Evolutionary conservation across 1,140 invertebrate species (phyloP).

Genomic region (Ganaspis sp.): DNA sequence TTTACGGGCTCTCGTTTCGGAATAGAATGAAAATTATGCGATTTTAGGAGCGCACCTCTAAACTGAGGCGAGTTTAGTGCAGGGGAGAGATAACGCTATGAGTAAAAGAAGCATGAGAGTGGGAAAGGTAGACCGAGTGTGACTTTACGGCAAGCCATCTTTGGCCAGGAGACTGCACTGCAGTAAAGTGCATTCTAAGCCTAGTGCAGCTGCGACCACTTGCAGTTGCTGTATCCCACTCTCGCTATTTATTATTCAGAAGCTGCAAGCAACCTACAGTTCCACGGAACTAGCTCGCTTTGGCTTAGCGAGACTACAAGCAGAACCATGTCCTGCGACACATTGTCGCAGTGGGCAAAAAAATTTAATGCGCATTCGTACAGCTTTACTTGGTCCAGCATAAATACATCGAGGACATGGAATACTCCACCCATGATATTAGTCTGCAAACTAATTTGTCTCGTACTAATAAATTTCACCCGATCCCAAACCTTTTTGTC

Average conservation of each 20-base stretch:
- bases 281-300: slow-evolving; percentile 20
- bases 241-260: slow-evolving; percentile 68
- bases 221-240: slow-evolving; percentile 55
- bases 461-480: slow-evolving; percentile 11
- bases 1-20: slow-evolving; percentile 30
- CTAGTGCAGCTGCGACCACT: slow-evolving; percentile 66
- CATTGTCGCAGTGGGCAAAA: slow-evolving; percentile 40
- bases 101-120: neutral
- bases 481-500: slow-evolving; percentile 3
- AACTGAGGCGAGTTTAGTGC: slow-evolving; percentile 17
- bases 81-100: neutral
- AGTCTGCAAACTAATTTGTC: neutral
- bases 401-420: neutral
- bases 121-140: slow-evolving; percentile 28
- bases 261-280: slow-evolving; percentile 47
- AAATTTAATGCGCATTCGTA: slow-evolving; percentile 11
- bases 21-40: slow-evolving; percentile 36
- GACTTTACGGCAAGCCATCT: slow-evolving; percentile 48
- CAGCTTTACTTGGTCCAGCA: neutral
- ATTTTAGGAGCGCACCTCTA: slow-evolving; percentile 34
- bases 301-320: slow-evolving; percentile 30
- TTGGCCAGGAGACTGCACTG: slow-evolving; percentile 57
- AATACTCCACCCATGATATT: neutral
- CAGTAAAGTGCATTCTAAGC: slow-evolving; percentile 67
- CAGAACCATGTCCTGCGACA: slow-evolving; percentile 38